phyloP scores from a whole-genome alignment of 2,113 vertebrate genomes.

The Lota lota region DNA sequence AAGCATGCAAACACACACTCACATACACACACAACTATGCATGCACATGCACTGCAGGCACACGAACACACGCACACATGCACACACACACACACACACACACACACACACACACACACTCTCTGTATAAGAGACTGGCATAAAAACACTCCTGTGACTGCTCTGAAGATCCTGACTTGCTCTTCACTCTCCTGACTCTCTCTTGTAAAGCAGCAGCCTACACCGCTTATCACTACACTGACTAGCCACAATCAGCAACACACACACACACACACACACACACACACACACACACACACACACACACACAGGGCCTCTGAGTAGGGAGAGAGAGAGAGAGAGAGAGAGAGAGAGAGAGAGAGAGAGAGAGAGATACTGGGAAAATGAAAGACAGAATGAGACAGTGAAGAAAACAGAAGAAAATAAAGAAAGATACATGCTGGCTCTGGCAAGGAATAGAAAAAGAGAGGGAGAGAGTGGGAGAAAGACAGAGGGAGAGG shows the following conservation, averaged over 20 bases:
- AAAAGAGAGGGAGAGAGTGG: constrained; percentile 7
- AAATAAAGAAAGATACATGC: too few relatives aligned
- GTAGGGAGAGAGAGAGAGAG: neutral
- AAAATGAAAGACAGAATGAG: neutral
- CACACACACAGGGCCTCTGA: constrained; percentile 25
- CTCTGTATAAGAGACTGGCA: too few relatives aligned
- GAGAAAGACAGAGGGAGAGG: constrained; percentile 6
- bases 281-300: constrained; percentile 37
- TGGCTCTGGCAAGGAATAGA: too few relatives aligned
- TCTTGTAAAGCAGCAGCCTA: constrained; percentile 64
- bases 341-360: constrained; percentile 27
- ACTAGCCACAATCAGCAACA: constrained; percentile 43
- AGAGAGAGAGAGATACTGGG: neutral
- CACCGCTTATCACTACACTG: constrained; percentile 56
- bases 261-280: constrained; percentile 36
- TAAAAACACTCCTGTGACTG: constrained; percentile 66
- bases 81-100: constrained; percentile 27
- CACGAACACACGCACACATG: too few relatives aligned
- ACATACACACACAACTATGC: constrained; percentile 26
- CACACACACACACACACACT: too few relatives aligned
- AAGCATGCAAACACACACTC: constrained; percentile 2
- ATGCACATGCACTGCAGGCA: neutral
- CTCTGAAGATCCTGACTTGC: constrained; percentile 64
- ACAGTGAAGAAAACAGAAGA: neutral
- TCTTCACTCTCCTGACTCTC: constrained; percentile 46